Conservation (phyloP, 2,888 invertebrate genomes). For the Drosophila vallismaia region DNA sequence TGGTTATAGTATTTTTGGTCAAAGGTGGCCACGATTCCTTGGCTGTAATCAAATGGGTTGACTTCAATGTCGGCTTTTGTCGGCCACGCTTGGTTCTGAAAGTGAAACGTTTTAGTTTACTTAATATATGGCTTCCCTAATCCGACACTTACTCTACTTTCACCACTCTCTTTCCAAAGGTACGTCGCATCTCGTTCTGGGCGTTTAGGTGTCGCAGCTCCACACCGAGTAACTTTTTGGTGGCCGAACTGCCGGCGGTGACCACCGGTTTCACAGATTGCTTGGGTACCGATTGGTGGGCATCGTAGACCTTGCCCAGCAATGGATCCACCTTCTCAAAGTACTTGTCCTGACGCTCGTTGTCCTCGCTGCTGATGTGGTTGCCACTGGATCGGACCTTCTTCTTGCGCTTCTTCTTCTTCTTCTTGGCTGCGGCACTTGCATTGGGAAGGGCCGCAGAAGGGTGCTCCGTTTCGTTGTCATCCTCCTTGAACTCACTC, state of each 20-base stretch:
- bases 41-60: slow-evolving; percentile 88
- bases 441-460: slow-evolving; percentile 83
- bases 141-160: slow-evolving; percentile 86
- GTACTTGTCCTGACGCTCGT: slow-evolving; percentile 84
- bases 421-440: slow-evolving; percentile 86
- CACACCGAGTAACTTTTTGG: slow-evolving; percentile 87
- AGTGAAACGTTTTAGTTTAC: neutral
- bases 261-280: slow-evolving; percentile 49
- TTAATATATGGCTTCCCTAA: neutral
- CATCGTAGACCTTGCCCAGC: slow-evolving; percentile 77
- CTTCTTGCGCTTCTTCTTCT: slow-evolving; percentile 87
- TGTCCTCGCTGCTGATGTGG: slow-evolving; percentile 87
- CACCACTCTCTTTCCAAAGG: slow-evolving; percentile 91
- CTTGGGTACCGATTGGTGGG: slow-evolving; percentile 47
- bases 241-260: slow-evolving; percentile 84
- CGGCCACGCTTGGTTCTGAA: slow-evolving; percentile 86
- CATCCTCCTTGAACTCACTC: slow-evolving; percentile 89
- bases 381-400: slow-evolving; percentile 85
- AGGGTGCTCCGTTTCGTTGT: slow-evolving; percentile 87
- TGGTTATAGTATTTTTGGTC: slow-evolving; percentile 89
- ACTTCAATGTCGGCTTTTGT: slow-evolving; percentile 86
- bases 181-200: slow-evolving; percentile 91
- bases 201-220: slow-evolving; percentile 90
- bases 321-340: slow-evolving; percentile 80
- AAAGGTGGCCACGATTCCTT: slow-evolving; percentile 90